These are phyloP conservation scores for Acanthornis magna DNA, from an alignment of 2,797 vertebrate genomes.

Conservation along the genomic window DNA sequence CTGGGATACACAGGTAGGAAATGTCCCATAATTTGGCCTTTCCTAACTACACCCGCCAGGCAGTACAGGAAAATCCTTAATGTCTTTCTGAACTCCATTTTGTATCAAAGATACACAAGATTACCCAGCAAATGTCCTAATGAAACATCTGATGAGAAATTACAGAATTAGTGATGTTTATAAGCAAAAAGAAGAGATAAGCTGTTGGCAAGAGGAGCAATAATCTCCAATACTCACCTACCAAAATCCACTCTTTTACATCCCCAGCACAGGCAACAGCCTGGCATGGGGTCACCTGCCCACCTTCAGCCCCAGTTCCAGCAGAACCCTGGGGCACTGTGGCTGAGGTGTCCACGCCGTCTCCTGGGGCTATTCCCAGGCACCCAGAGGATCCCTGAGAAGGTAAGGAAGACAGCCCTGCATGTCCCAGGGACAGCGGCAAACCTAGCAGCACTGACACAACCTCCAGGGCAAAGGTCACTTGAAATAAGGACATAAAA, in stretches of 20 bases:
- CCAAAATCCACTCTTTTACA: neutral
- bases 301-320: neutral
- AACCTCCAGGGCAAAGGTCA: fast-evolving
- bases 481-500: neutral
- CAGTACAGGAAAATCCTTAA: neutral
- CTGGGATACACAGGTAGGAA: neutral
- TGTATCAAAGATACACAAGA: neutral
- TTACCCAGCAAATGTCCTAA: neutral
- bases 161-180: neutral
- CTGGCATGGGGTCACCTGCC: neutral
- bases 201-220: neutral
- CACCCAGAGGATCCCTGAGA: neutral
- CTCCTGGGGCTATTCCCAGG: neutral
- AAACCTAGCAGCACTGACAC: fast-evolving
- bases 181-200: neutral
- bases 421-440: neutral
- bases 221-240: neutral
- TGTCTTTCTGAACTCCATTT: neutral
- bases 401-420: neutral
- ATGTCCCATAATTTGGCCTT: neutral
- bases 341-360: fast-evolving
- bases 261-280: too few relatives aligned
- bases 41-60: neutral
- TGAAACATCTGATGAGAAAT: neutral
- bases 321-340: neutral